phyloP scores from a whole-genome alignment of 2,888 invertebrate genomes.

The Drosophila testacea region DNA sequence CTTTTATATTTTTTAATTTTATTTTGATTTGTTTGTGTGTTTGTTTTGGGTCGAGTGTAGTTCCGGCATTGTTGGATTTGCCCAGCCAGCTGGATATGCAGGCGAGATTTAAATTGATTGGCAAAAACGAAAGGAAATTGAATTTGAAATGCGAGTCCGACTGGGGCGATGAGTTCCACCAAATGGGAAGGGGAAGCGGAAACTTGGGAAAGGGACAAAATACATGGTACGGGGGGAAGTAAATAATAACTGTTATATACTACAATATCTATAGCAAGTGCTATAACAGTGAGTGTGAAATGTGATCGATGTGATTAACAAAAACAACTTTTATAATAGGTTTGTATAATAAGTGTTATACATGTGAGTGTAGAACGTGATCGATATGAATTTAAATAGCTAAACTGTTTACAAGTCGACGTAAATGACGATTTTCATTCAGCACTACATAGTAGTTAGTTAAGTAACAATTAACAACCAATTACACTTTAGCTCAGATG shows the following conservation, averaged over 20 bases:
- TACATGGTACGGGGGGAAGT: background rate
- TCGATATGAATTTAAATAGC: background rate
- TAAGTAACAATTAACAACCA: too few species aligned
- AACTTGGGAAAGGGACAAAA: background rate
- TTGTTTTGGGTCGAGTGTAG: slow-evolving; percentile 62
- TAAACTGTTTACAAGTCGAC: too few species aligned
- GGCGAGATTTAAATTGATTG: slow-evolving; percentile 73
- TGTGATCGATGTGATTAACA: background rate
- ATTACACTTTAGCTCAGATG: too few species aligned
- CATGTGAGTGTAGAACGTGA: background rate
- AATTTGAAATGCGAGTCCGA: slow-evolving; percentile 61
- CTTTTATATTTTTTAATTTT: slow-evolving; percentile 24
- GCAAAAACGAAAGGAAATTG: slow-evolving; percentile 74
- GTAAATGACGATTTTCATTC: background rate
- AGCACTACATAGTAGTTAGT: too few species aligned
- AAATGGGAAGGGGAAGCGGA: background rate
- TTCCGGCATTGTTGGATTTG: slow-evolving; percentile 70
- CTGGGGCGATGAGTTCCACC: background rate
- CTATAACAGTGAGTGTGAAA: background rate
- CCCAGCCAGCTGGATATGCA: slow-evolving; percentile 55
- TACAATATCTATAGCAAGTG: background rate
- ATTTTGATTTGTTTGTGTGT: slow-evolving; percentile 33
- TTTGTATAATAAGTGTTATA: slow-evolving; percentile 5
- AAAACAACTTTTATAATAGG: background rate
- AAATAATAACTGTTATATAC: slow-evolving; percentile 1